phyloP scores from a whole-genome alignment of 2,113 vertebrate species.

The Larimichthys crocea region DNA sequence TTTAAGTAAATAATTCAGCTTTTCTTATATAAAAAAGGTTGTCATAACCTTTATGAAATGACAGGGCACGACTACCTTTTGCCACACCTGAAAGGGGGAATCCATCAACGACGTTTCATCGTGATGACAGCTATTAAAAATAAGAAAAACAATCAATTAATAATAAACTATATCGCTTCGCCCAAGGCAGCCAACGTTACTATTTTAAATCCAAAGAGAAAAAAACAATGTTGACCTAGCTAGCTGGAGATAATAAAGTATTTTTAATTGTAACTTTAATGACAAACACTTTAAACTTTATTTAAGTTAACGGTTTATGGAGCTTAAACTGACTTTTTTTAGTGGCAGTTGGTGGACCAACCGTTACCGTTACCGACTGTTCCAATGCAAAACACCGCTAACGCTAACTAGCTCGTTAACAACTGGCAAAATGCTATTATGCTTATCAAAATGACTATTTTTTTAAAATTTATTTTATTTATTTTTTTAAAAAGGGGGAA shows the following conservation, averaged over 20 bases:
- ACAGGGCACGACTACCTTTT: not conserved
- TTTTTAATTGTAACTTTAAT: not conserved
- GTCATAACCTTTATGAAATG: not conserved
- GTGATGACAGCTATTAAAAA: conserved; percentile 5
- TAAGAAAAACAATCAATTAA: not conserved
- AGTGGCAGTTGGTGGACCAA: not conserved
- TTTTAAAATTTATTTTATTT: no score
- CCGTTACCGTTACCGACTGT: not conserved
- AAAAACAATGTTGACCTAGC: conserved; percentile 13
- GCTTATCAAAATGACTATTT: conserved; percentile 15
- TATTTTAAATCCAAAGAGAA: not conserved
- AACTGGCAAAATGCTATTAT: not conserved
- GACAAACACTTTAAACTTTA: not conserved
- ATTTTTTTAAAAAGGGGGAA: not conserved
- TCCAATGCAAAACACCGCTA: conserved; percentile 35
- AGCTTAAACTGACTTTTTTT: not conserved
- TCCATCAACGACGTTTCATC: not conserved
- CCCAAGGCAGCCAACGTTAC: no score
- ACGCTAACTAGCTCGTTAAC: conserved; percentile 45
- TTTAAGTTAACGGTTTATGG: not conserved
- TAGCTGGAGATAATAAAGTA: no score
- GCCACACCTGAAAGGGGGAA: not conserved
- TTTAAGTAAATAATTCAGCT: not conserved
- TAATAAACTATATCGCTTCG: not conserved
- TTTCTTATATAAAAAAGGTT: not conserved